These are phyloP conservation scores for Brachionichthys hirsutus DNA, from an alignment of 2,113 vertebrate species.

Conservation along the genomic window DNA sequence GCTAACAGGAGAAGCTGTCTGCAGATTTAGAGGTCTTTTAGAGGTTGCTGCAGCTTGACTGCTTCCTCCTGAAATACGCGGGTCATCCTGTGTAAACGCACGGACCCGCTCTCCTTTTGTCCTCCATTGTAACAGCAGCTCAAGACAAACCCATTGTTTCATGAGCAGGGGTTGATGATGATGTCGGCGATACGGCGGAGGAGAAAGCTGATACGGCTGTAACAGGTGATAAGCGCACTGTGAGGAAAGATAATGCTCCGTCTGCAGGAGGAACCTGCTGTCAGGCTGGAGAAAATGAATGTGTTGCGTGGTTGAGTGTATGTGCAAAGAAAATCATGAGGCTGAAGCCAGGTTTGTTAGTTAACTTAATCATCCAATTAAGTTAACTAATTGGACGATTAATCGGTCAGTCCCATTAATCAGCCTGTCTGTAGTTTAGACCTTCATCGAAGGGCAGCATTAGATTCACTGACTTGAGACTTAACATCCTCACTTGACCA, in stretches of 20 bases:
- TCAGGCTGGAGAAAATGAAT: constrained; percentile 4
- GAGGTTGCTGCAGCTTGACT: constrained; percentile 15
- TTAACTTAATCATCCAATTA: too few species aligned
- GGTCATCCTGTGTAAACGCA: background rate
- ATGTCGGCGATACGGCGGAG: constrained; percentile 19
- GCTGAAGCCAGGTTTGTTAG: too few species aligned
- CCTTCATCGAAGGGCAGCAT: too few species aligned
- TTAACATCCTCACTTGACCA: constrained; percentile 27
- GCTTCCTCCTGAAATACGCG: constrained; percentile 21
- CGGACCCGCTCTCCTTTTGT: constrained; percentile 1
- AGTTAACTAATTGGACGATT: too few species aligned
- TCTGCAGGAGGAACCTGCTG: constrained; percentile 6
- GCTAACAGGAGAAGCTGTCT: constrained; percentile 16
- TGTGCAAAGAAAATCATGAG: too few species aligned
- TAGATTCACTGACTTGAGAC: too few species aligned
- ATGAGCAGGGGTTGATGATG: constrained; percentile 8
- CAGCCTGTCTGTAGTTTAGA: too few species aligned
- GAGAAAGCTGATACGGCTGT: constrained; percentile 47
- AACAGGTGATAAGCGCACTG: constrained; percentile 55
- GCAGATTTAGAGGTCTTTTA: constrained; percentile 18
- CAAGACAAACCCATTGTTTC: constrained; percentile 3
- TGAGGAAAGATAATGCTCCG: constrained; percentile 32
- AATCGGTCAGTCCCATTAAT: too few species aligned
- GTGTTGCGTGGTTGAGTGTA: background rate
- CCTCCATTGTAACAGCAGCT: too few species aligned